These are phyloP conservation scores for Drosophila kohkoa DNA, from an alignment of 1,140 invertebrate genomes.

Conservation along the genomic window DNA sequence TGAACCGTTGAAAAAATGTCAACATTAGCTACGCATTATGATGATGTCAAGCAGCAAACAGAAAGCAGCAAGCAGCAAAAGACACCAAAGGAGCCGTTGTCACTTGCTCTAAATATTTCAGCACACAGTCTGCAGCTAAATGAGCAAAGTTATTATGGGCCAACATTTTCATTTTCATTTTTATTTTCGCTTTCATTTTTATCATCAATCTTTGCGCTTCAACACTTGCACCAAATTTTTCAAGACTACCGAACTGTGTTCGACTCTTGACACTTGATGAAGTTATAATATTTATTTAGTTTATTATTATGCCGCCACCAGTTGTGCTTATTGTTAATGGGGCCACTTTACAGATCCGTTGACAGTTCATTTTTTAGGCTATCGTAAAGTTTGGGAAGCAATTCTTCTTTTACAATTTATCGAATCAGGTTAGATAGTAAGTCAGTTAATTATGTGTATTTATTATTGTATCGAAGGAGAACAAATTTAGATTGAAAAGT, in stretches of 20 bases:
- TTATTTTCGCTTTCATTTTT: conserved; percentile 39
- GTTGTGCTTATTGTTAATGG: conserved; percentile 38
- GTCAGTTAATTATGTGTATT: too few species aligned
- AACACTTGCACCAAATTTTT: conserved; percentile 54
- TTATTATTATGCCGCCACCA: conserved; percentile 73
- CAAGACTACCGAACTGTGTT: neutral
- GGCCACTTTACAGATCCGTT: conserved; percentile 33
- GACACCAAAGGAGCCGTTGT: conserved; percentile 16
- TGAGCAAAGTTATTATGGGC: conserved; percentile 48
- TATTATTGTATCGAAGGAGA: too few species aligned
- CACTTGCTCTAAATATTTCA: conserved; percentile 46
- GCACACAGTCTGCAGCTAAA: conserved; percentile 12
- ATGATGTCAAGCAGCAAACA: conserved; percentile 45
- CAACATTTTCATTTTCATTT: conserved; percentile 19
- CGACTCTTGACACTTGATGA: conserved; percentile 60
- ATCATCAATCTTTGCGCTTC: conserved; percentile 80
- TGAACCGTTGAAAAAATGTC: conserved; percentile 74
- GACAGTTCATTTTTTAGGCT: conserved; percentile 53
- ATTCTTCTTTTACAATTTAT: neutral
- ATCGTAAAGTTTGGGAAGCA: neutral
- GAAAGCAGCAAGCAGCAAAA: neutral
- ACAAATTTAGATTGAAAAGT: too few species aligned
- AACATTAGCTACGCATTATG: conserved; percentile 72
- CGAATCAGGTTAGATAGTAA: too few species aligned
- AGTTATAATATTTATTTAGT: conserved; percentile 75